Evolutionary conservation across 2,113 vertebrate genomes (phyloP), one percentile per base, ranked within the genome.

Genomic region (Tragelaphus buxtoni): DNA sequence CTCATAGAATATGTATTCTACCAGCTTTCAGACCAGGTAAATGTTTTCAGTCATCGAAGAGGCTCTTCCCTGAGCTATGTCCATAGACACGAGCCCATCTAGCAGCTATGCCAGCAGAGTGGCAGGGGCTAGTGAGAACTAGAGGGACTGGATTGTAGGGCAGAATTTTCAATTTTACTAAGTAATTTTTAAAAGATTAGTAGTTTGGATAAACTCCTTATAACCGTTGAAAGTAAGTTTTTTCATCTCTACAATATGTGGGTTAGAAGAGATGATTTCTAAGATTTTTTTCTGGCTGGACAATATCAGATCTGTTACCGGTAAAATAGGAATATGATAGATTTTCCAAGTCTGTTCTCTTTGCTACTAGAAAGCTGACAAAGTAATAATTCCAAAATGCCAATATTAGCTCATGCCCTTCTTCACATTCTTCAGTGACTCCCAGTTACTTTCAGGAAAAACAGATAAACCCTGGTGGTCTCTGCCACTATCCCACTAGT

Each of bases 401-500:
- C 45, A 69, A 32, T 18, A 49, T 9, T 24, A 20, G 24, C 9
- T 47, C 45, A 7, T 45, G 56, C 35, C 45, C 32, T 56, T 24
- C 39, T 91, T 22, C 72, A 0, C 20, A 26, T 13, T 55, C 51
- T 42, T 82, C 9, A 45, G 8, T 42, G 56, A 30, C 56, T 77
- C 39, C 30, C 9, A n/a, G 0, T 26, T 53, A 63, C 61, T 77
- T 94, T 61, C 8, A 84, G 69, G 20, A 30, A 35, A 58, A 91
- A 58, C 76, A 85, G 60, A 28, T 2, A 26, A 4, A 7, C 12
- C 12, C 81, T 65, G 5, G 72, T 42, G 28, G 18, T 20, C n/a
- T 72, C 51, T 56, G 14, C 42, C 5, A 9, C 30, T 3, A 11
- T 4, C 45, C 18, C 3, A 7, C 11, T 1, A 2, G 56, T 4